Conservation (phyloP, 2,888 invertebrate species). For the Julus scandinavius region DNA sequence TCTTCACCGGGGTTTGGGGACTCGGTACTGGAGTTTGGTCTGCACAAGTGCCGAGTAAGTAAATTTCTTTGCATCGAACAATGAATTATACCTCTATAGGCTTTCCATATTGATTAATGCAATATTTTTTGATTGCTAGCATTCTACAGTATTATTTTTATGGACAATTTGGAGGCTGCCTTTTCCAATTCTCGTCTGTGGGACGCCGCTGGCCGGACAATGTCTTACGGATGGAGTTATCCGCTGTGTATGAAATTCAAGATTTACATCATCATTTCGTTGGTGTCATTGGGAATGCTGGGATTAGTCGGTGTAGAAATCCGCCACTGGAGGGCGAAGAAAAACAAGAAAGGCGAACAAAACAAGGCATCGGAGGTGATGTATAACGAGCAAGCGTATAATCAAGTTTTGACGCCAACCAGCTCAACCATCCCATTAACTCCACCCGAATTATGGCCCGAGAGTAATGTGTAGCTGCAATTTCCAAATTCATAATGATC, state of each 20-base stretch:
- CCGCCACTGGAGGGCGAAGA: constrained; percentile 21
- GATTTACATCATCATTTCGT: constrained; percentile 50
- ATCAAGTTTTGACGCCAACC: neutral
- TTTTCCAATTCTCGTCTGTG: constrained; percentile 55
- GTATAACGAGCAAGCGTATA: neutral
- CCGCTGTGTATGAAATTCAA: constrained; percentile 51
- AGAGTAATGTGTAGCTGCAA: constrained; percentile 4
- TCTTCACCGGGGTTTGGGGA: constrained; percentile 57
- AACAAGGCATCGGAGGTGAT: constrained; percentile 6
- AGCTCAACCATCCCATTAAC: constrained; percentile 8
- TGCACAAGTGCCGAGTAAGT: constrained; percentile 53
- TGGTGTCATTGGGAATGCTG: constrained; percentile 51
- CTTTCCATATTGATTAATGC: neutral
- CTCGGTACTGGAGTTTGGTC: constrained; percentile 53
- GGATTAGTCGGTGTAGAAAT: constrained; percentile 55
- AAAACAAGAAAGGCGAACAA: constrained; percentile 35
- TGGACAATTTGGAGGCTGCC: constrained; percentile 55
- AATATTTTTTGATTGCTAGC: neutral
- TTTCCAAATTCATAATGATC: neutral
- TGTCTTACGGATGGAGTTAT: constrained; percentile 54
- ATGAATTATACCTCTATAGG: neutral
- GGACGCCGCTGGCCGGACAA: constrained; percentile 55
- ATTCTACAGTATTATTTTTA: constrained; percentile 53
- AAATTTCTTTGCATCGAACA: neutral
- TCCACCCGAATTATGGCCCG: neutral